These are phyloP conservation scores for Slavum lentiscoides DNA, from an alignment of 2,888 invertebrate species.

Conservation along the genomic window DNA sequence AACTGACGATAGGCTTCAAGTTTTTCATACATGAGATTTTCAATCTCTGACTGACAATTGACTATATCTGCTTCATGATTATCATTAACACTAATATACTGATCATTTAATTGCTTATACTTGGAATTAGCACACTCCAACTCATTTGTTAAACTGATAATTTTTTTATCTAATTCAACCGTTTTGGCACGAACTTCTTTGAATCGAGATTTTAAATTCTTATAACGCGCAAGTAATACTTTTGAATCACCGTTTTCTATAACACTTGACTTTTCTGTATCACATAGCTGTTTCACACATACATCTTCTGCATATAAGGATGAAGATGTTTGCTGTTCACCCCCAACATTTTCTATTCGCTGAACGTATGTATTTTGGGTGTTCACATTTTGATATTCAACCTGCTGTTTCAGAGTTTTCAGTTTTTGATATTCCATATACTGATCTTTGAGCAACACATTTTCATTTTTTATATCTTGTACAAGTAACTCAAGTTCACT, in stretches of 20 bases:
- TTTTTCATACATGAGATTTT: constrained; percentile 45
- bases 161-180: constrained; percentile 73
- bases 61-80: constrained; percentile 37
- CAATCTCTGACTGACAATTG: constrained; percentile 42
- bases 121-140: constrained; percentile 20
- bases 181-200: constrained; percentile 68
- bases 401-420: background rate
- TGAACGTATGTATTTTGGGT: background rate
- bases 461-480: constrained; percentile 27
- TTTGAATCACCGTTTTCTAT: constrained; percentile 4
- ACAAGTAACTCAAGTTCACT: background rate
- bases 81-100: constrained; percentile 12
- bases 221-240: constrained; percentile 56
- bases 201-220: constrained; percentile 72
- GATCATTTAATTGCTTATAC: constrained; percentile 22
- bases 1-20: constrained; percentile 31
- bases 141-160: constrained; percentile 45
- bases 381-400: background rate
- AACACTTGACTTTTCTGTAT: background rate
- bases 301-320: background rate
- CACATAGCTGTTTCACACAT: background rate
- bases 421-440: background rate
- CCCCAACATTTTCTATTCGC: background rate
- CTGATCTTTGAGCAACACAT: background rate
- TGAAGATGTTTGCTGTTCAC: background rate